These are phyloP conservation scores for Spodoptera frugiperda DNA, from an alignment of 1,140 invertebrate genomes.

Conservation along the genomic window DNA sequence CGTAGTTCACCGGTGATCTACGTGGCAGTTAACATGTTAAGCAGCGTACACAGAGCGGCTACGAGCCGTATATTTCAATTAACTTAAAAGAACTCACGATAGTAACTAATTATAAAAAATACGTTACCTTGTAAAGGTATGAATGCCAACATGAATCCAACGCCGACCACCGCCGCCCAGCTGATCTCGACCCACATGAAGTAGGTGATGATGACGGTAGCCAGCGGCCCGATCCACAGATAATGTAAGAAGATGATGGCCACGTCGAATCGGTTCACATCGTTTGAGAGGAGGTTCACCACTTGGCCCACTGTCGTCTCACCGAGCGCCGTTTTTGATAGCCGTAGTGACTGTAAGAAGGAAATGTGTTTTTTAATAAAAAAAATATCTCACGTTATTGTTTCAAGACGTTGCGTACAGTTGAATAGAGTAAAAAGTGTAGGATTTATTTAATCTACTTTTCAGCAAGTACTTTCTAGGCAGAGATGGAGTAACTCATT, in stretches of 20 bases:
- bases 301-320: slow-evolving; percentile 95
- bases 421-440: too few species aligned
- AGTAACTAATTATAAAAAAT: background rate
- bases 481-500: too few species aligned
- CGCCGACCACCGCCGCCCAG: slow-evolving; percentile 91
- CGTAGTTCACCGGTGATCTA: too few species aligned
- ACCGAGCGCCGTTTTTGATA: slow-evolving; percentile 90
- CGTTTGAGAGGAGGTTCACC: slow-evolving; percentile 97
- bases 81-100: too few species aligned
- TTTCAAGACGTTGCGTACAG: too few species aligned
- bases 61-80: too few species aligned
- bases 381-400: too few species aligned
- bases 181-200: slow-evolving; percentile 92
- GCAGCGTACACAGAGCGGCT: too few species aligned
- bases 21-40: too few species aligned
- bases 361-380: background rate
- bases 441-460: too few species aligned
- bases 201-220: slow-evolving; percentile 91
- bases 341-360: slow-evolving; percentile 86
- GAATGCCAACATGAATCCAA: slow-evolving; percentile 92
- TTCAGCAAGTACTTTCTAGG: too few species aligned
- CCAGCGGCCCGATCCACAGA: slow-evolving; percentile 93
- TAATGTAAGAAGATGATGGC: slow-evolving; percentile 91
- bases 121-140: slow-evolving; percentile 93
- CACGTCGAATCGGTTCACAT: slow-evolving; percentile 91